phyloP scores from a whole-genome alignment of 1,140 invertebrate genomes.

The Dufourea novaeangliae region DNA sequence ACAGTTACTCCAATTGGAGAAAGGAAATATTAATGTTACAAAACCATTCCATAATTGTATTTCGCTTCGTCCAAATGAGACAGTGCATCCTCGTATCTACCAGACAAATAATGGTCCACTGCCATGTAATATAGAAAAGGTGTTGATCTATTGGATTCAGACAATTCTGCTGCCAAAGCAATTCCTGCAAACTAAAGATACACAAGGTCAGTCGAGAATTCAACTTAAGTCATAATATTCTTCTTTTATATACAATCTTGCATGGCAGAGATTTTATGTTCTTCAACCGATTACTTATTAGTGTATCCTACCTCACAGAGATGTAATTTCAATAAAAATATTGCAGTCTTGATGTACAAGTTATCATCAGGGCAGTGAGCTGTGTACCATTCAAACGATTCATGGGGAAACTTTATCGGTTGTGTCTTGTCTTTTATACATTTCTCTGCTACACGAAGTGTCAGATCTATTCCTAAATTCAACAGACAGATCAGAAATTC shows the following conservation, averaged over 20 bases:
- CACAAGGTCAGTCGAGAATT: background rate
- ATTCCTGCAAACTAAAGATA: slow-evolving; percentile 64
- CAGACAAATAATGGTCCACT: slow-evolving; percentile 61
- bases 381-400: slow-evolving; percentile 64
- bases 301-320: slow-evolving; percentile 60
- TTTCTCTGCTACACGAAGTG: slow-evolving; percentile 63
- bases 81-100: slow-evolving; percentile 60
- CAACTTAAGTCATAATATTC: too few species aligned
- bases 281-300: too few species aligned
- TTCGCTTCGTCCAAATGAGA: slow-evolving; percentile 59
- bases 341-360: slow-evolving; percentile 51
- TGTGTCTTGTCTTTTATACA: slow-evolving; percentile 57
- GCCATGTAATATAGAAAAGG: slow-evolving; percentile 65
- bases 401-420: slow-evolving; percentile 33
- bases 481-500: background rate
- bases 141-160: slow-evolving; percentile 36
- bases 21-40: background rate
- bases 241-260: too few species aligned
- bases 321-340: slow-evolving; percentile 63
- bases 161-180: slow-evolving; percentile 64
- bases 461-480: slow-evolving; percentile 59
- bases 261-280: too few species aligned
- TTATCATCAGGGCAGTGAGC: slow-evolving; percentile 47
- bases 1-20: background rate
- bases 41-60: slow-evolving; percentile 64